A percentile compares a stretch with the other conserved stretches of the same genome.
phyloP scores from a whole-genome alignment of 2,888 invertebrate species.

The Limnephilus auricula region DNA sequence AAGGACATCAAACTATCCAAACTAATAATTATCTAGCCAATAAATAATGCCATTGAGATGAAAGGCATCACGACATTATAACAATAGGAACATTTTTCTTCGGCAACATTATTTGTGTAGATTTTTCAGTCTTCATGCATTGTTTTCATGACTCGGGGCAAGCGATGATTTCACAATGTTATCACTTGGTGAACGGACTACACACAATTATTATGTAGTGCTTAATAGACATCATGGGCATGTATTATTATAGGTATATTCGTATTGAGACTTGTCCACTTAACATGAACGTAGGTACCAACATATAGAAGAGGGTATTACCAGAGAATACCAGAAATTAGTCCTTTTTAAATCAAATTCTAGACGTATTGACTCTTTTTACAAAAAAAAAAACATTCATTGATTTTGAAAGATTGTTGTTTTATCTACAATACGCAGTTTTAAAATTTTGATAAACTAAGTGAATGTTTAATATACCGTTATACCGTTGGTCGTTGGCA shows the following conservation, averaged over 20 bases:
- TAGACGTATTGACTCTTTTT: too few species aligned
- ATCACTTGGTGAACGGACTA: conserved; percentile 14
- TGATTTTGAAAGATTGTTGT: too few species aligned
- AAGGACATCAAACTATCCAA: conserved; percentile 54
- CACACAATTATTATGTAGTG: background rate
- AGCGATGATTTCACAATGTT: conserved; percentile 35
- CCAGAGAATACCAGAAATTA: too few species aligned
- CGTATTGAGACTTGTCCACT: background rate
- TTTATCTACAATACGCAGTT: too few species aligned
- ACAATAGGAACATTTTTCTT: conserved; percentile 61
- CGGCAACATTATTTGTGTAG: conserved; percentile 26
- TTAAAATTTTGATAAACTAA: too few species aligned
- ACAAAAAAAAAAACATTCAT: too few species aligned
- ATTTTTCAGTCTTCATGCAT: conserved; percentile 25
- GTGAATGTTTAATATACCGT: too few species aligned
- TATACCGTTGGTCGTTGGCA: too few species aligned
- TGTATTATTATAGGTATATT: background rate
- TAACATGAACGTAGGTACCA: background rate
- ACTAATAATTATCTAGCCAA: conserved; percentile 58
- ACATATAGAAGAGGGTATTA: too few species aligned
- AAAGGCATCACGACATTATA: conserved; percentile 60
- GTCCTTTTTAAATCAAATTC: too few species aligned
- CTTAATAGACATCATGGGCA: background rate
- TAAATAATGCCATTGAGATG: conserved; percentile 55
- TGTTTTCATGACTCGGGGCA: conserved; percentile 35